Evolutionary conservation across 2,888 invertebrate species (phyloP).

Genomic region (Himalopsyche anomala): DNA sequence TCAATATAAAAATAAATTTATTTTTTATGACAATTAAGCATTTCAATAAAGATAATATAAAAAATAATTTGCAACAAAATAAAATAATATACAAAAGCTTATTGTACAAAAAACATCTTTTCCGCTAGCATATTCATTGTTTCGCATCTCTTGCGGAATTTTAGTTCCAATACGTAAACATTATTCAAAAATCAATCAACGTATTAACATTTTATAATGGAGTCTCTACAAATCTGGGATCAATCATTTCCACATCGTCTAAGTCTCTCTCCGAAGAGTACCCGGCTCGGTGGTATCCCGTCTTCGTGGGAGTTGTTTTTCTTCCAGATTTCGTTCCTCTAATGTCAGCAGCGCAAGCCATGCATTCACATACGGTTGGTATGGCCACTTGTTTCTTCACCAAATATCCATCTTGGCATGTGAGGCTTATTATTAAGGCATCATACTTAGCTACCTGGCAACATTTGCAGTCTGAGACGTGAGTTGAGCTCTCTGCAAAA

Average conservation of each 20-base stretch:
- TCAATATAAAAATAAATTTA: conserved; percentile 6
- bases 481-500: conserved; percentile 75
- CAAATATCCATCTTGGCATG: conserved; percentile 73
- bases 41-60: not conserved
- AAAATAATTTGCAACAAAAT: not conserved
- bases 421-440: conserved; percentile 70
- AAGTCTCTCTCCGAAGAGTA: conserved; percentile 52
- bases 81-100: not conserved
- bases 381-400: conserved; percentile 68
- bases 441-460: conserved; percentile 73
- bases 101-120: not conserved
- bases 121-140: not conserved
- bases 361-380: conserved; percentile 71
- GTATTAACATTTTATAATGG: not conserved
- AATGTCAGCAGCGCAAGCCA: conserved; percentile 66
- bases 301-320: conserved; percentile 53
- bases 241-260: conserved; percentile 59
- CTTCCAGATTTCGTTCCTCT: conserved; percentile 55
- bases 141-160: not conserved
- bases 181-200: not conserved
- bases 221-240: not conserved
- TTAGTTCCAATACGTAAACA: not conserved
- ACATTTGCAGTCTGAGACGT: conserved; percentile 79
- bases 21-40: not conserved
- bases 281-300: conserved; percentile 46